These are phyloP conservation scores for Spinus olivaceus DNA, from an alignment of 2,797 vertebrate species.

Conservation along the genomic window DNA sequence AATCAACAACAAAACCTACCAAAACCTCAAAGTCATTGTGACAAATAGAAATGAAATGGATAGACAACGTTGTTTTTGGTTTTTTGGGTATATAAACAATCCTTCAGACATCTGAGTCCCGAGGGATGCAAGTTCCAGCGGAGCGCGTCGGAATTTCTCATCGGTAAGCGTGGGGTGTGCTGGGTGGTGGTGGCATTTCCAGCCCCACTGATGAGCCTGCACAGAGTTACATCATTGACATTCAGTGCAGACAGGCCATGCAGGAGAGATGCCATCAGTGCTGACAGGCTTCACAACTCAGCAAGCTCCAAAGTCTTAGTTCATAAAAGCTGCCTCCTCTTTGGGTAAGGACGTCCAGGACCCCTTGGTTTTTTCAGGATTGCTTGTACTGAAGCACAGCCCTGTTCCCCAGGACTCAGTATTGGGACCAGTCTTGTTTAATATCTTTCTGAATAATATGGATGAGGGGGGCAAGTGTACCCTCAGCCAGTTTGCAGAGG, in stretches of 20 bases:
- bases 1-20: neutral
- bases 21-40: neutral
- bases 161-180: neutral
- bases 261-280: neutral
- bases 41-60: neutral
- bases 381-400: neutral
- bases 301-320: neutral
- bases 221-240: neutral
- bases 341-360: neutral
- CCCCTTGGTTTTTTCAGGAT: neutral
- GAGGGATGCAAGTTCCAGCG: neutral
- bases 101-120: neutral
- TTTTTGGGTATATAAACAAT: neutral
- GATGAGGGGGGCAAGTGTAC: neutral
- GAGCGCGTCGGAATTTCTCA: accelerated
- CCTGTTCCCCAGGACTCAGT: neutral
- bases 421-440: neutral
- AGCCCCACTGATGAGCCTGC: neutral
- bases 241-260: neutral
- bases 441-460: neutral
- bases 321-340: neutral
- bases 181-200: neutral
- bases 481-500: neutral
- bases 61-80: neutral
- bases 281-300: neutral